These are phyloP conservation scores for Nebria ingens DNA, from an alignment of 1,140 invertebrate genomes.

Conservation along the genomic window DNA sequence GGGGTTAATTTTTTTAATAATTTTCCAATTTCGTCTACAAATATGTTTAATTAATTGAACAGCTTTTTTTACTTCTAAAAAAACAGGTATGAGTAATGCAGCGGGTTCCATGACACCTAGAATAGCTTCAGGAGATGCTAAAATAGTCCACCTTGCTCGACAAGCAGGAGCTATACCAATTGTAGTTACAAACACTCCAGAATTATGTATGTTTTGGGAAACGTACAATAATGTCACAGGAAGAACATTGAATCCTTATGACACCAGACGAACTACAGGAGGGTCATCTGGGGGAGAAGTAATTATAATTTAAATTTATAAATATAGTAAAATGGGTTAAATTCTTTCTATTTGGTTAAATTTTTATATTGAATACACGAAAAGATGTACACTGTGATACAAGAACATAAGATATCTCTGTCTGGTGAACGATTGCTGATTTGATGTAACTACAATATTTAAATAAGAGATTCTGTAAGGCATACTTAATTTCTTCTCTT, in stretches of 20 bases:
- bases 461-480: too few species aligned
- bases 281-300: conserved; percentile 73
- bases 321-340: too few species aligned
- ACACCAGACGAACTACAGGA: conserved; percentile 59
- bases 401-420: too few species aligned
- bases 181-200: conserved; percentile 83
- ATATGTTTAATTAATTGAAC: too few species aligned
- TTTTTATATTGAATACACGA: too few species aligned
- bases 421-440: too few species aligned
- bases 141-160: conserved; percentile 52
- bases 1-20: not conserved
- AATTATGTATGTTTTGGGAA: conserved; percentile 86
- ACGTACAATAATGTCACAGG: conserved; percentile 81
- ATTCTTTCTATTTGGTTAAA: too few species aligned
- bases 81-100: not conserved
- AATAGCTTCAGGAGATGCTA: conserved; percentile 58
- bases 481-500: too few species aligned
- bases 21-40: too few species aligned
- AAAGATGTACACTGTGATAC: too few species aligned
- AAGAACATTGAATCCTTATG: conserved; percentile 80
- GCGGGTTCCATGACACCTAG: not conserved
- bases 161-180: conserved; percentile 78
- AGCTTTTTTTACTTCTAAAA: too few species aligned
- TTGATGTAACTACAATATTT: too few species aligned
- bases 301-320: conserved; percentile 16